Percentiles rank a stretch among this genome's conserved stretches.
Conservation (phyloP, 2,888 invertebrate genomes). For the Ectemnius cavifrons region DNA sequence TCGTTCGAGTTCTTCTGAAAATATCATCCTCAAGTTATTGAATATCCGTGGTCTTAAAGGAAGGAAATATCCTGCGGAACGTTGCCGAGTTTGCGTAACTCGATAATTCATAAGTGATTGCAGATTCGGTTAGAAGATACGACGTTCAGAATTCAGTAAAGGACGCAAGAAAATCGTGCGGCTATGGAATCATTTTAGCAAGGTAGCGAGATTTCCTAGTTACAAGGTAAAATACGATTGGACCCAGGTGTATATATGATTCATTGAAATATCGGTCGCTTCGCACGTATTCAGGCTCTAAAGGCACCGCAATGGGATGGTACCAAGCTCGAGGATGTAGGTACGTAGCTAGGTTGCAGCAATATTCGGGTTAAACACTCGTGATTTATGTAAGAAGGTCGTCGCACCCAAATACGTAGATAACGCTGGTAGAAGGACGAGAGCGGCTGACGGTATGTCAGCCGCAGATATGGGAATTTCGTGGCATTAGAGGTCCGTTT, state of each 20-base stretch:
- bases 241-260: neutral
- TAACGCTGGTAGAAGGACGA: conserved; percentile 9
- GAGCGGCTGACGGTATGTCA: conserved; percentile 41
- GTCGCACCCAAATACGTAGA: conserved; percentile 15
- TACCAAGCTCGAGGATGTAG: neutral
- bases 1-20: too few relatives aligned
- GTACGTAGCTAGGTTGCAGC: neutral
- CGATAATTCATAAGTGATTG: too few relatives aligned
- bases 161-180: too few relatives aligned
- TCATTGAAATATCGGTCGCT: neutral
- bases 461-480: conserved; percentile 48
- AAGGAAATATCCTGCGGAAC: too few relatives aligned
- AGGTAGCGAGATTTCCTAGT: neutral
- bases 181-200: too few relatives aligned
- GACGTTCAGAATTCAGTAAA: too few relatives aligned
- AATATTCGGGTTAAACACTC: conserved; percentile 46
- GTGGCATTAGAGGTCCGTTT: conserved; percentile 34
- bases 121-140: too few relatives aligned
- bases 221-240: neutral
- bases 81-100: too few relatives aligned
- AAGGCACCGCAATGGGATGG: neutral
- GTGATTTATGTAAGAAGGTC: conserved; percentile 54
- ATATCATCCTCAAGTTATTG: too few relatives aligned
- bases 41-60: too few relatives aligned
- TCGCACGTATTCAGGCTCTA: neutral